Conservation (phyloP, 2,888 invertebrate species). For the Leptura quadrifasciata region DNA sequence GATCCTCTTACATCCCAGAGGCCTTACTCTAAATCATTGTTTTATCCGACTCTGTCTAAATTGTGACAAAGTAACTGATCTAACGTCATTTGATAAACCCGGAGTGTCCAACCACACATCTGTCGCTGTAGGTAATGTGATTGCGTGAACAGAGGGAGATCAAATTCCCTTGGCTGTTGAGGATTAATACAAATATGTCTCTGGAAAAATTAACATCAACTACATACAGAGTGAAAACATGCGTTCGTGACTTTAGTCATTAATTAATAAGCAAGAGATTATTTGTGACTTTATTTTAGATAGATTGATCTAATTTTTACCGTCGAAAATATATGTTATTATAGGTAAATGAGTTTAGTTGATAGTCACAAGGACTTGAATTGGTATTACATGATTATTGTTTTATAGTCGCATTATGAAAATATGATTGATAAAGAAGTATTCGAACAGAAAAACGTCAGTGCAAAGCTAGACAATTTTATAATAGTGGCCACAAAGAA, state of each 20-base stretch:
- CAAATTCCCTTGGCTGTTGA: conserved; percentile 33
- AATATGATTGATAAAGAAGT: too few species aligned
- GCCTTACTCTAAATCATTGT: conserved; percentile 38
- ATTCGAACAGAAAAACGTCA: too few species aligned
- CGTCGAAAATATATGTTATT: too few species aligned
- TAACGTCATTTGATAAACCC: conserved; percentile 47
- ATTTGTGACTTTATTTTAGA: too few species aligned
- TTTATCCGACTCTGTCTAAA: conserved; percentile 39
- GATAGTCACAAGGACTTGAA: too few species aligned
- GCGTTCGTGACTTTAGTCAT: neutral
- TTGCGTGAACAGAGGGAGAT: conserved; percentile 33
- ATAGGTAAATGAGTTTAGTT: too few species aligned
- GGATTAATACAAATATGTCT: conserved; percentile 33
- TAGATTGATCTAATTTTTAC: too few species aligned
- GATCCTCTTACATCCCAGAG: conserved; percentile 29
- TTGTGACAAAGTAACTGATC: conserved; percentile 49
- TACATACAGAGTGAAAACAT: conserved; percentile 17
- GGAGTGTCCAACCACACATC: conserved; percentile 47
- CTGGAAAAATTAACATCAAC: conserved; percentile 37
- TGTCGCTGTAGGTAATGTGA: conserved; percentile 51
- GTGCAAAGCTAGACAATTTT: too few species aligned
- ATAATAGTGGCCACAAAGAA: too few species aligned
- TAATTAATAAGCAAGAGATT: too few species aligned
- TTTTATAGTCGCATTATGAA: too few species aligned
- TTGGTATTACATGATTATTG: too few species aligned